These are phyloP conservation scores for Crocallis elinguaria DNA, from an alignment of 2,888 invertebrate genomes.

Conservation along the genomic window DNA sequence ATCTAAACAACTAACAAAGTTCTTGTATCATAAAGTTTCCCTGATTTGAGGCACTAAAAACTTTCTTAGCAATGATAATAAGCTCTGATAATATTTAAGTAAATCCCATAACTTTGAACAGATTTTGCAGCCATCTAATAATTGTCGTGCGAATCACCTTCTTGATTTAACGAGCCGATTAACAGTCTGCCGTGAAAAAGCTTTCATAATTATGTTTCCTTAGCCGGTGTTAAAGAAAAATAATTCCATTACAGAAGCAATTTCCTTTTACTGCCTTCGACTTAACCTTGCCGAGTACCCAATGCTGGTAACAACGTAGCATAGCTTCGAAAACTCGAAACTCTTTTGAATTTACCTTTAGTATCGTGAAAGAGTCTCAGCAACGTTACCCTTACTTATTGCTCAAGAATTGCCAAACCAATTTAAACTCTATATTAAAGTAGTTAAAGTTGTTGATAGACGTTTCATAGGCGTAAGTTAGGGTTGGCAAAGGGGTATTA, in stretches of 20 bases:
- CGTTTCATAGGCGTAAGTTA: conserved; percentile 9
- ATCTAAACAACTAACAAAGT: not conserved
- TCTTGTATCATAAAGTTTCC: not conserved
- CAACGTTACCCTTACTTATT: conserved; percentile 25
- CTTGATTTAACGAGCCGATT: conserved; percentile 37
- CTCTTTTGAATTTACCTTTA: conserved; percentile 77
- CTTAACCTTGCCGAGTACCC: conserved; percentile 53
- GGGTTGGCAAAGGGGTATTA: conserved; percentile 59
- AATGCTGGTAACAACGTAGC: conserved; percentile 53
- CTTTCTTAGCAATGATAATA: conserved; percentile 1
- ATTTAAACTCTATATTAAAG: conserved; percentile 39
- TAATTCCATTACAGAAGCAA: conserved; percentile 64
- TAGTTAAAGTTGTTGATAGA: conserved; percentile 28
- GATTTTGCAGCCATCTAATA: conserved; percentile 14
- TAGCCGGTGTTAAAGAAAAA: conserved; percentile 53
- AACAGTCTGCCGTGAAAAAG: conserved; percentile 41
- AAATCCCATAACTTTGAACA: conserved; percentile 8
- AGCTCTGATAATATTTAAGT: conserved; percentile 4
- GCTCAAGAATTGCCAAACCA: conserved; percentile 17
- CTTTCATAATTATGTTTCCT: conserved; percentile 48
- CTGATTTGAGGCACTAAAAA: not conserved
- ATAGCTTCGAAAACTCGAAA: conserved; percentile 66
- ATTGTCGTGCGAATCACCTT: conserved; percentile 10
- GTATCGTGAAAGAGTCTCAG: conserved; percentile 57
- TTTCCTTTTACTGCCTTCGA: conserved; percentile 62